Evolutionary conservation across 2,113 vertebrate genomes (phyloP).

Genomic region (Chamaetylas fuelleborni): DNA sequence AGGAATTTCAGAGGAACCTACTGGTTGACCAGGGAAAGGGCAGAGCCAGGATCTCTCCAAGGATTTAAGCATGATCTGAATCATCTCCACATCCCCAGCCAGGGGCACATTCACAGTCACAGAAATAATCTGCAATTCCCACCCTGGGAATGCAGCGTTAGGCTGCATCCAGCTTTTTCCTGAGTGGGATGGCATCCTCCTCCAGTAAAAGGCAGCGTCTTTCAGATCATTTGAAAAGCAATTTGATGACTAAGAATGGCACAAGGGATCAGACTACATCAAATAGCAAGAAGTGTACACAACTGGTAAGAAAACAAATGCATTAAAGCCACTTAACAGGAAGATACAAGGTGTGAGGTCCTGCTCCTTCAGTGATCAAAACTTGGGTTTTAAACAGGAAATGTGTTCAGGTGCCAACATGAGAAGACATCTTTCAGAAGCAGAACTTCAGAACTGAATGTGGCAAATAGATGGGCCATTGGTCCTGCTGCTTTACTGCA

Average conservation of each 20-base stretch:
- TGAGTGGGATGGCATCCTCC: neutral
- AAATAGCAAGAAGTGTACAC: neutral
- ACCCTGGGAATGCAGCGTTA: fast-evolving
- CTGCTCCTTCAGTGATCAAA: neutral
- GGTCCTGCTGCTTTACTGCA: neutral
- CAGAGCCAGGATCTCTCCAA: neutral
- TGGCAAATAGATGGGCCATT: neutral
- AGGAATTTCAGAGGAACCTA: neutral
- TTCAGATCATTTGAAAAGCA: neutral
- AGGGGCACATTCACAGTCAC: neutral
- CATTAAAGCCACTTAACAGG: neutral
- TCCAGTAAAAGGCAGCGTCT: neutral
- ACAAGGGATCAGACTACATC: neutral
- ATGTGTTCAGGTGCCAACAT: neutral
- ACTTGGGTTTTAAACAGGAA: neutral
- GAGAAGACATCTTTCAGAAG: neutral
- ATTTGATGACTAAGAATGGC: neutral
- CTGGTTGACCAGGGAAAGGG: neutral
- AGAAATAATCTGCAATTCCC: neutral
- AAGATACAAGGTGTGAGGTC: neutral
- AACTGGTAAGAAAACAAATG: neutral
- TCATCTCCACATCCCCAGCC: neutral
- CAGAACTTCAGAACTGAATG: neutral
- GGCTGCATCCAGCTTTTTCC: neutral
- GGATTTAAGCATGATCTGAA: neutral